Evolutionary conservation across 2,888 invertebrate species (phyloP), one percentile per base, ranked within the genome.

Genomic region (Epistrophella euchroma): DNA sequence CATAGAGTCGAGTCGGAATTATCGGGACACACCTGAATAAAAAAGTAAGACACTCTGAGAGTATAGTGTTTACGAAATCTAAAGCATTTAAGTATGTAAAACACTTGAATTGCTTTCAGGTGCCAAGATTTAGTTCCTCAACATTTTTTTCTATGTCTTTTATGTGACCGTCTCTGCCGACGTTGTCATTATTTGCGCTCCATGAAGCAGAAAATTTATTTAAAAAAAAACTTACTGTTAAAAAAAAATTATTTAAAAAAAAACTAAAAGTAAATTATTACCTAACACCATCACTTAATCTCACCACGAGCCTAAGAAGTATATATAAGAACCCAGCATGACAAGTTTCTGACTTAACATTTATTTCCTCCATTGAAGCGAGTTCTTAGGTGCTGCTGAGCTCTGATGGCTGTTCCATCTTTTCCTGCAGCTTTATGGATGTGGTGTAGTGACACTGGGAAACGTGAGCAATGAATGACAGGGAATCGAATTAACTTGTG

Each of bases 401-500:
- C 50, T 50, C 3, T 10, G 32, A 7, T 37, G 35, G 35, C 1
- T n/a, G 32, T 32, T 35, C 56, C 32, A 56, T 56, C 56, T 55
- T 10, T 32, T 35, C 17, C 56, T 58, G 15, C 10, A 56, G 45
- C 13, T 19, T 43, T 45, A 19, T 32, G 28, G 40, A 37, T 35
- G 1, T 40, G 37, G 66, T 32, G 25, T 52, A 40, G 74, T 74
- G 80, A 74, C 80, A 74, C 74, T 80, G 52, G 52, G 35, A 68
- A 74, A 60, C 60, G 74, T 80, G 70, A 70, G 64, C 70, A 17
- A n/a, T 58, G 56, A 81, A 25, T 62, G 78, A 74, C 75, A 64
- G 17, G 70, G 56, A 81, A 71, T 81, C 43, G 64, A 81, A 81
- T 81, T 76, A 71, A 76, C 70, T 81, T 71, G 70, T 76, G 64